Conservation (phyloP, 2,113 vertebrate genomes). For the Lathamus discolor region DNA sequence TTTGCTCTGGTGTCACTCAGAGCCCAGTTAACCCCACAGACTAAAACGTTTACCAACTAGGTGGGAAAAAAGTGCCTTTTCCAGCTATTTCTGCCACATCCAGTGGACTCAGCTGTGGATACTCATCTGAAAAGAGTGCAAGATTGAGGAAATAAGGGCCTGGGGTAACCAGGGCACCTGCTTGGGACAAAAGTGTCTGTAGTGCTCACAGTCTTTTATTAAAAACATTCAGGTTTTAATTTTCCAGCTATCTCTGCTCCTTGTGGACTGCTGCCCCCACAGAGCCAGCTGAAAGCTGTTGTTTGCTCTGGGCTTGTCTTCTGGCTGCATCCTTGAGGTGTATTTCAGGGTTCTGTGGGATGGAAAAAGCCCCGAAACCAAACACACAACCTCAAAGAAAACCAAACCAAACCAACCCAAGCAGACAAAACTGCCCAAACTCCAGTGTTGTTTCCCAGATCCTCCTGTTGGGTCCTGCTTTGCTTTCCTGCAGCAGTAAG, state of each 20-base stretch:
- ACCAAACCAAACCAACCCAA: too few species aligned
- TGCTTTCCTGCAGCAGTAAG: not conserved
- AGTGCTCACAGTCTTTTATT: not conserved
- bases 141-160: not conserved
- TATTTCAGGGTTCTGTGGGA: not conserved
- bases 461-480: not conserved
- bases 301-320: not conserved
- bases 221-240: not conserved
- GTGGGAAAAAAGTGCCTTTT: not conserved
- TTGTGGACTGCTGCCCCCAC: not conserved
- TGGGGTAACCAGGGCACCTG: not conserved
- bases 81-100: not conserved
- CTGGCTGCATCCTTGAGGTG: not conserved
- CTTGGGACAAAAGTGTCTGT: not conserved
- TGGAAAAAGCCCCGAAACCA: not conserved
- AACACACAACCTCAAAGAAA: not conserved
- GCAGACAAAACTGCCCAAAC: rapidly evolving
- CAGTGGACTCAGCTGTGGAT: not conserved
- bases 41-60: not conserved
- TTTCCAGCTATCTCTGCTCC: not conserved
- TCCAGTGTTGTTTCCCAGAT: not conserved
- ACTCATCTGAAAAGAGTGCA: rapidly evolving
- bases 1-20: not conserved
- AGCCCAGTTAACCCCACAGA: not conserved
- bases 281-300: not conserved